A percentile compares a stretch with the other conserved stretches of the same genome.
Conservation (phyloP, 1,140 invertebrate genomes). For the Drosophila busckii region DNA sequence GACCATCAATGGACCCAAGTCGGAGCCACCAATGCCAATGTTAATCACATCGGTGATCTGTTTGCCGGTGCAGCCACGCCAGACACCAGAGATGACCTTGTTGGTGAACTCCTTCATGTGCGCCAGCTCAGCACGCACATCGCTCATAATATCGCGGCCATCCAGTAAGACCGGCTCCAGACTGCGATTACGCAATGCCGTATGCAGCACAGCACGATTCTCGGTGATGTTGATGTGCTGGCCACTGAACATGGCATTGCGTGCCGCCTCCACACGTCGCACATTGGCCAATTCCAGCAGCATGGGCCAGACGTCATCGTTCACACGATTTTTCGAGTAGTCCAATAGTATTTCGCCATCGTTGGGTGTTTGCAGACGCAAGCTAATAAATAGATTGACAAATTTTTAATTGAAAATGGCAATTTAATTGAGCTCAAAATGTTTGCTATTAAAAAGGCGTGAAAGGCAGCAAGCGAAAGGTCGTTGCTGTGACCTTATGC, state of each 20-base stretch:
- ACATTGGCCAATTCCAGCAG: slow-evolving; percentile 91
- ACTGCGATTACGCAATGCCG: slow-evolving; percentile 93
- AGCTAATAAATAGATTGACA: slow-evolving; percentile 79
- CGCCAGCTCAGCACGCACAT: slow-evolving; percentile 92
- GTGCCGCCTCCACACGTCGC: slow-evolving; percentile 89
- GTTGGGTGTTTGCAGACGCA: slow-evolving; percentile 86
- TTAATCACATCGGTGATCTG: slow-evolving; percentile 98
- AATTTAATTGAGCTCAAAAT: slow-evolving; percentile 53
- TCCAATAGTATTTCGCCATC: slow-evolving; percentile 94
- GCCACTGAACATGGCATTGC: slow-evolving; percentile 96
- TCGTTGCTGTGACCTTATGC: slow-evolving; percentile 60
- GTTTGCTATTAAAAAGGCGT: slow-evolving; percentile 15
- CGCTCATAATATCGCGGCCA: slow-evolving; percentile 95
- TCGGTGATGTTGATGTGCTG: slow-evolving; percentile 99
- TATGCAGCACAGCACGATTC: slow-evolving; percentile 95
- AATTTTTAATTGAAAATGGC: slow-evolving; percentile 22
- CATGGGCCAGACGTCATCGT: slow-evolving; percentile 86
- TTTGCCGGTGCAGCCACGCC: slow-evolving; percentile 93
- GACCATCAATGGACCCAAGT: slow-evolving; percentile 99
- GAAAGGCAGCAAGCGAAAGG: slow-evolving; percentile 27
- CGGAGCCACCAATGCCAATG: slow-evolving; percentile 99
- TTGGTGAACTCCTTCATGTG: slow-evolving; percentile 97
- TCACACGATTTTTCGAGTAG: slow-evolving; percentile 97
- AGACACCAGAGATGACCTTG: slow-evolving; percentile 84
- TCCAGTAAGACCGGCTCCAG: slow-evolving; percentile 90